Evolutionary conservation across 2,113 vertebrate genomes (phyloP).

Genomic region (Melanerpes formicivorus): DNA sequence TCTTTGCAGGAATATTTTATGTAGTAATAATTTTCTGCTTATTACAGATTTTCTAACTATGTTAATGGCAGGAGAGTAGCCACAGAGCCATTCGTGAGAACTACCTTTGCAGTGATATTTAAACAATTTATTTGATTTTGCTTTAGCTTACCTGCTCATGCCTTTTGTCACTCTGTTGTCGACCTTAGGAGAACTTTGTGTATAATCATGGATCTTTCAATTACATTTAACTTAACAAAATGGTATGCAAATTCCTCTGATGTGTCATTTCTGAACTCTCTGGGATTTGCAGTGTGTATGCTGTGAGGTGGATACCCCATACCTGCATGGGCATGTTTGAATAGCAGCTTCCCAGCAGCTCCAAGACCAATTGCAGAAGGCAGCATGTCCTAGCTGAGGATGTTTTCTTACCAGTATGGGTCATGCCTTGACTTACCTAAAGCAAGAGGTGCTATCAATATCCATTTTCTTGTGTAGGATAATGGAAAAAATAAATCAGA

Average conservation of each 20-base stretch:
- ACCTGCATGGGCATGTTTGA: not conserved
- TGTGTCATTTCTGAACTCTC: slow-evolving; percentile 43
- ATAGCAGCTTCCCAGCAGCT: not conserved
- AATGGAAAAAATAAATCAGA: not conserved
- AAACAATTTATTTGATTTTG: slow-evolving; percentile 80
- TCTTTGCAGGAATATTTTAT: slow-evolving; percentile 76
- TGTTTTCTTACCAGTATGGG: not conserved
- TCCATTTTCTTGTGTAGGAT: not conserved
- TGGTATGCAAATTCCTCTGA: slow-evolving; percentile 26
- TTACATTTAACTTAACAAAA: slow-evolving; percentile 62
- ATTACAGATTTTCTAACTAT: slow-evolving; percentile 76
- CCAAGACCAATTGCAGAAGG: not conserved
- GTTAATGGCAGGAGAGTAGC: slow-evolving; percentile 71
- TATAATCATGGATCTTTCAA: slow-evolving; percentile 66
- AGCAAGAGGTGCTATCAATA: not conserved
- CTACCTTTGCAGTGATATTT: slow-evolving; percentile 75
- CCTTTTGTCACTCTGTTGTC: slow-evolving; percentile 61
- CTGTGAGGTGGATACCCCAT: not conserved
- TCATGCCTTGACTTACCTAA: not conserved
- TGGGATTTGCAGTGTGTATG: not conserved
- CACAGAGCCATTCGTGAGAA: slow-evolving; percentile 72
- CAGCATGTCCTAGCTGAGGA: not conserved
- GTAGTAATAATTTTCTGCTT: slow-evolving; percentile 71
- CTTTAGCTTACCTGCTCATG: slow-evolving; percentile 79
- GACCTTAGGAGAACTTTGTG: slow-evolving; percentile 76